Base-by-base conservation (phyloP, 2,888 invertebrate genomes). In the Ligdia adustata region DNA sequence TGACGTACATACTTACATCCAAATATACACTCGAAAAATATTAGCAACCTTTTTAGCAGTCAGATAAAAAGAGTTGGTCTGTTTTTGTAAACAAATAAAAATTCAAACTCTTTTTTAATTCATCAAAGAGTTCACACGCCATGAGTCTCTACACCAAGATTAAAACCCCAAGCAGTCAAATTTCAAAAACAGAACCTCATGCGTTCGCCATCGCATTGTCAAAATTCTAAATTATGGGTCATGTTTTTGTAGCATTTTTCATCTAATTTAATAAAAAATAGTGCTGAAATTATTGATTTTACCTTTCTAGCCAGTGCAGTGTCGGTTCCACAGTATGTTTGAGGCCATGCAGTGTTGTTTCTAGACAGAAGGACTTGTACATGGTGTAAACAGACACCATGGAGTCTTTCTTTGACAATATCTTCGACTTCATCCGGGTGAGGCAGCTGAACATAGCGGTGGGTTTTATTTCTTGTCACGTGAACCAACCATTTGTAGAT, bases 341-440 rank as follows among this genome's bases (percentile, higher is more conserved):
- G 34, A 88, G 56, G 12, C 90, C 90, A 61, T 90, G 90, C 71
- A 90, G 55, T 0, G 83, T 81, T 9, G 90, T 90, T 56, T 89
- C 87, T 41, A 69, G 55, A 61, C 86, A 86, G 64, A 88, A 90
- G 11, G 68, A 71, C n/a, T 69, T 68, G 64, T 88, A 89, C 6
- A 79, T 31, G 9, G 39, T 43, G 48, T 67, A 72, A 1, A 56
- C 53, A 0, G 69, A 59, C 5, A 67, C 39, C 1, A 83, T 76
- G 78, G 79, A 72, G 1, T 51, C 62, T 15, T 20, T 74, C 0
- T 61, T 71, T 1, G 69, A 69, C 1, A 48, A 65, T 0, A 69
- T 81, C 0, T 41, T 71, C 0, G 79, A 82, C 14, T 84, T 85
- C 40, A 58, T 83, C 0, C 72, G 71, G 9, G 70, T 72, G 9